Percentiles rank a stretch among this genome's conserved stretches.
Conservation (phyloP, 1,140 invertebrate species). For the Drosophila murphyi region DNA sequence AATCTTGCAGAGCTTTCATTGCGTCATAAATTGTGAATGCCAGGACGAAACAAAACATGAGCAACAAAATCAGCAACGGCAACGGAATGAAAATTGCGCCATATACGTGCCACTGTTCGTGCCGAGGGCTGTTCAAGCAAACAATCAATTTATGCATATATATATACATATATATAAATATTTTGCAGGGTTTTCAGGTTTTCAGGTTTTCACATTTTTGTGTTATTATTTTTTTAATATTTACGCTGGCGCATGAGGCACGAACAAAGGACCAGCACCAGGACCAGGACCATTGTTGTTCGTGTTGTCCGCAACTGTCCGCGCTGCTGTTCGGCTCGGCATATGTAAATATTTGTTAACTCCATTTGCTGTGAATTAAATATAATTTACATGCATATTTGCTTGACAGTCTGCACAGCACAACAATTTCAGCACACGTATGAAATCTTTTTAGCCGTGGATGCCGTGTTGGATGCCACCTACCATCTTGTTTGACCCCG, state of each 20-base stretch:
- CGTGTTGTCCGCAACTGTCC: not conserved
- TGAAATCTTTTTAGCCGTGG: constrained; percentile 35
- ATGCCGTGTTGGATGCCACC: constrained; percentile 55
- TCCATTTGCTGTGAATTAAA: constrained; percentile 81
- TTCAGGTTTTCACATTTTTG: constrained; percentile 24
- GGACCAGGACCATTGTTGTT: not conserved
- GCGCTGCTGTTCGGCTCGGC: constrained; percentile 24
- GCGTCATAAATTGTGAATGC: constrained; percentile 70
- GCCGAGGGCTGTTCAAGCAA: constrained; percentile 45
- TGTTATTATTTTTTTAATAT: constrained; percentile 38
- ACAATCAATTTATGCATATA: constrained; percentile 73
- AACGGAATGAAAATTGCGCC: constrained; percentile 13
- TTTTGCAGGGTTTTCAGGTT: constrained; percentile 43
- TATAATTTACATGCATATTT: constrained; percentile 82
- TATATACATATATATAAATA: constrained; percentile 46
- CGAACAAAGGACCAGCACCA: constrained; percentile 6
- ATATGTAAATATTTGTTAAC: constrained; percentile 81
- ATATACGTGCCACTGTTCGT: constrained; percentile 24
- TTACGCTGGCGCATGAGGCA: constrained; percentile 16
- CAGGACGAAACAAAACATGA: constrained; percentile 28
- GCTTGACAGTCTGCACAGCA: constrained; percentile 46
- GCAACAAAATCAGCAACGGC: not conserved
- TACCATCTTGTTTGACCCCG: not conserved
- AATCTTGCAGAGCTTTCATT: constrained; percentile 71
- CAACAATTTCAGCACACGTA: constrained; percentile 23